phyloP scores from a whole-genome alignment of 2,888 invertebrate genomes.

The Dicyrtoma fusca region DNA sequence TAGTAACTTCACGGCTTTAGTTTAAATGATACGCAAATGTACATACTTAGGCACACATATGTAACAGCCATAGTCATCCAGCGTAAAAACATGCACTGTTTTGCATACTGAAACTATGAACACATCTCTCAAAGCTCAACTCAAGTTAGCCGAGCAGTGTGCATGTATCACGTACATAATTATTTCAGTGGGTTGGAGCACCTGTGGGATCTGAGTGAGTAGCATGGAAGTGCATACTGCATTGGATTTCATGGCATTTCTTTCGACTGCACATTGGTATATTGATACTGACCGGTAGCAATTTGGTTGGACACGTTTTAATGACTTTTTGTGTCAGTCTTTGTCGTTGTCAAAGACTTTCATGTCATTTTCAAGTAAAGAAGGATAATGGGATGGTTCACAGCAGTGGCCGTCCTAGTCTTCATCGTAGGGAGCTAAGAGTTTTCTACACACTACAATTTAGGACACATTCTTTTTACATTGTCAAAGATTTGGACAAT shows the following conservation, averaged over 20 bases:
- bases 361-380: not conserved
- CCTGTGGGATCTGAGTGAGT: slow-evolving; percentile 16
- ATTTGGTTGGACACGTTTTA: slow-evolving; percentile 32
- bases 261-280: not conserved
- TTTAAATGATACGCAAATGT: slow-evolving; percentile 1
- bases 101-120: not conserved
- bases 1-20: slow-evolving; percentile 30
- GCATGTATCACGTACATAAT: no score
- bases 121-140: no score
- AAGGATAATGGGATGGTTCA: slow-evolving; percentile 14
- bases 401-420: not conserved
- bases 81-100: slow-evolving; percentile 1
- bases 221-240: slow-evolving; percentile 1
- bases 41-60: not conserved
- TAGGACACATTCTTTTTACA: no score
- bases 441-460: no score
- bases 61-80: not conserved
- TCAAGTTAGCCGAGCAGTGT: no score
- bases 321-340: slow-evolving; percentile 36
- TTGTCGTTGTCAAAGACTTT: not conserved
- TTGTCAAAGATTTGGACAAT: no score
- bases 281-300: slow-evolving; percentile 12
- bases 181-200: slow-evolving; percentile 17
- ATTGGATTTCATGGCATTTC: not conserved
- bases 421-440: not conserved